phyloP scores from a whole-genome alignment of 2,113 vertebrate genomes.

The Eulemur macaco region DNA sequence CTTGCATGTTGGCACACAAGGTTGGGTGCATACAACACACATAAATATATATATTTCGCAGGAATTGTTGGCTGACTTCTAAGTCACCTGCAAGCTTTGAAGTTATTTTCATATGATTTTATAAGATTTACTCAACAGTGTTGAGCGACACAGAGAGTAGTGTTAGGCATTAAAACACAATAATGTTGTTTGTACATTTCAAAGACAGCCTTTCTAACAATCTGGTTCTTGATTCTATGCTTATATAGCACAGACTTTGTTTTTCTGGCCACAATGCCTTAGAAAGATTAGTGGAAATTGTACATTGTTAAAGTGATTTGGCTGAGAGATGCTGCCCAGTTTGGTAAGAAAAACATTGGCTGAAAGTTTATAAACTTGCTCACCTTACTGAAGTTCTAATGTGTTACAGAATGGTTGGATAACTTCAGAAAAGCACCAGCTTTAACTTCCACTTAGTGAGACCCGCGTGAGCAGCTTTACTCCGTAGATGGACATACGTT shows the following conservation, averaged over 20 bases:
- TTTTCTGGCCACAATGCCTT: not conserved
- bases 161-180: not conserved
- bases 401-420: not conserved
- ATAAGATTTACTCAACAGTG: not conserved
- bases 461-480: not conserved
- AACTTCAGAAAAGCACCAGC: not conserved
- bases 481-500: not conserved
- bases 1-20: not conserved
- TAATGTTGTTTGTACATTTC: not conserved
- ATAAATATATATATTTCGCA: not conserved
- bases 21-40: not conserved
- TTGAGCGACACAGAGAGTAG: not conserved
- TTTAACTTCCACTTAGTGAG: not conserved
- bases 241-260: not conserved
- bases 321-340: not conserved
- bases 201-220: not conserved
- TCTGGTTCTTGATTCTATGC: not conserved
- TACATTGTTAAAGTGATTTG: not conserved
- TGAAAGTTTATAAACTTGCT: not conserved
- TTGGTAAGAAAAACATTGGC: not conserved
- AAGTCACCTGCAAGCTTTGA: not conserved
- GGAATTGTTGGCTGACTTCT: not conserved
- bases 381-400: not conserved
- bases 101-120: not conserved
- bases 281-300: not conserved